These are phyloP conservation scores for Polyergus mexicanus DNA, from an alignment of 1,140 invertebrate genomes.

Conservation along the genomic window DNA sequence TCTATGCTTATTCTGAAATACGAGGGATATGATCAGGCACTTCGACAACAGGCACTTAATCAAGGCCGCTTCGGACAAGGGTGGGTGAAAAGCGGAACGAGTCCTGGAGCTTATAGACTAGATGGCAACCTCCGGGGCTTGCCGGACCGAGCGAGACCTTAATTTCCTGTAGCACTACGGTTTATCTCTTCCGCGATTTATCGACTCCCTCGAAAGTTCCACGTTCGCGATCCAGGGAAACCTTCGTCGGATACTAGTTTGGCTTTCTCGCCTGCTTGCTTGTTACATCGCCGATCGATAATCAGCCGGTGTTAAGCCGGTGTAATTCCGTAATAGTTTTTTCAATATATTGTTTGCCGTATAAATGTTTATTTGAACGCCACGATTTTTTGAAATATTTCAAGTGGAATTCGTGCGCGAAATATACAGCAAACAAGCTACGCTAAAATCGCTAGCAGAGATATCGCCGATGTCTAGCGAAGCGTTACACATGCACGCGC, in stretches of 20 bases:
- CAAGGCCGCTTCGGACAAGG: constrained; percentile 56
- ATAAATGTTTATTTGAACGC: constrained; percentile 10
- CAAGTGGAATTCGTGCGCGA: background rate
- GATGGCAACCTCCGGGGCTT: constrained; percentile 44
- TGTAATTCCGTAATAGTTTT: constrained; percentile 7
- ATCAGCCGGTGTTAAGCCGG: constrained; percentile 19
- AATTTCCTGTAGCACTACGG: constrained; percentile 75
- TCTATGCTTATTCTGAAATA: constrained; percentile 14
- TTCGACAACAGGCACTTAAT: constrained; percentile 73
- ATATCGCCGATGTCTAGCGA: constrained; percentile 13
- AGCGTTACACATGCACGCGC: constrained; percentile 5
- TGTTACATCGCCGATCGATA: constrained; percentile 45
- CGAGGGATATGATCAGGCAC: constrained; percentile 69
- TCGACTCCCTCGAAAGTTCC: constrained; percentile 66
- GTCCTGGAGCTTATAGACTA: constrained; percentile 43
- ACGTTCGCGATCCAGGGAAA: constrained; percentile 38
- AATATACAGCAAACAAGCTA: background rate
- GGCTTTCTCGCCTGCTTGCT: constrained; percentile 39
- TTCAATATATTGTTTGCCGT: constrained; percentile 13
- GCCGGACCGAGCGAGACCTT: constrained; percentile 70
- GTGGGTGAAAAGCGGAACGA: constrained; percentile 67
- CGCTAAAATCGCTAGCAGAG: constrained; percentile 1
- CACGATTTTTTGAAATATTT: constrained; percentile 41
- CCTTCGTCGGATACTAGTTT: constrained; percentile 31
- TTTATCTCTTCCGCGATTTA: constrained; percentile 78